A percentile compares a stretch with the other conserved stretches of the same genome.
phyloP scores from a whole-genome alignment of 2,888 invertebrate genomes.

The Zygogramma bicolorata region DNA sequence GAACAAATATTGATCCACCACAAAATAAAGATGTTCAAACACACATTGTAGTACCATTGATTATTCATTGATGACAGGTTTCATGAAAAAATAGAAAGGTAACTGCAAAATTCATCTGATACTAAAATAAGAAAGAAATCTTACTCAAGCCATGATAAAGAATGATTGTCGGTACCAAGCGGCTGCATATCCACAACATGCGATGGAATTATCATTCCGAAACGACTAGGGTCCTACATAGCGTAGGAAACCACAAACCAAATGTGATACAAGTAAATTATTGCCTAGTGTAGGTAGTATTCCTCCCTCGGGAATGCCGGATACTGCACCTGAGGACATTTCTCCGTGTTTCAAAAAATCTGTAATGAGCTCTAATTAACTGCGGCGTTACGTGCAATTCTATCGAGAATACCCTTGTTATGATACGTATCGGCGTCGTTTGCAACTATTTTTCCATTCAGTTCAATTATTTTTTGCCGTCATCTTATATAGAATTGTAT shows the following conservation, averaged over 20 bases:
- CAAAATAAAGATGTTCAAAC: too few relatives aligned
- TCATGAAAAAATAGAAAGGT: too few relatives aligned
- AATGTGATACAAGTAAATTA: too few relatives aligned
- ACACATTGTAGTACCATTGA: too few relatives aligned
- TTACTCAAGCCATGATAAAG: too few relatives aligned
- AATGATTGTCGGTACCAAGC: too few relatives aligned
- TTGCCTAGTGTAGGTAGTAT: background rate
- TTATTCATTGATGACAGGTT: too few relatives aligned
- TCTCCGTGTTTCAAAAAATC: background rate
- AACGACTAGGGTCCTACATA: background rate
- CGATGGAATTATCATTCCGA: background rate
- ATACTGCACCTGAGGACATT: background rate
- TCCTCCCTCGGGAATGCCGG: background rate
- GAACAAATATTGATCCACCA: too few relatives aligned
- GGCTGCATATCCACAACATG: background rate
- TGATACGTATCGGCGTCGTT: background rate
- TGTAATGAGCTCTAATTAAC: slow-evolving; percentile 7
- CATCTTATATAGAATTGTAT: background rate
- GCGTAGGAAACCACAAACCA: background rate
- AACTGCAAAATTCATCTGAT: too few relatives aligned
- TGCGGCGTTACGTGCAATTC: slow-evolving; percentile 1
- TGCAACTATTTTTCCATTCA: slow-evolving; percentile 8
- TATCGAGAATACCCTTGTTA: slow-evolving; percentile 9
- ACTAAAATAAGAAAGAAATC: too few relatives aligned
- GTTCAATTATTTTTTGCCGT: slow-evolving; percentile 1